Base-by-base conservation (phyloP, 2,797 vertebrate species). In the Malacoraja senta region DNA sequence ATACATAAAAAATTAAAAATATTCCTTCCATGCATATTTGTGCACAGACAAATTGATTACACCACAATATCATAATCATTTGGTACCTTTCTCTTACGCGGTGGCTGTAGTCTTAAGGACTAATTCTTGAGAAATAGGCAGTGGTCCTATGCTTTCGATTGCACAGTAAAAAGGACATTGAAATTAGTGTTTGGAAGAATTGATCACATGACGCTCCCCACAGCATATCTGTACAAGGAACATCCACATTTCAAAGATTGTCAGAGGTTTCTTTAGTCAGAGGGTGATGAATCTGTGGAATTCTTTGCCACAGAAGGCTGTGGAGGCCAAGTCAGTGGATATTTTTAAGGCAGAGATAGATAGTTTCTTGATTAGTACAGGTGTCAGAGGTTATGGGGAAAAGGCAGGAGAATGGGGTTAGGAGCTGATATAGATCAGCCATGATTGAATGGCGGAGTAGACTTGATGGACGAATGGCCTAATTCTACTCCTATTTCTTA, bases 231-330 rank as follows among this genome's bases (percentile, higher is more conserved):
- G 81, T 15, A 24, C 29, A 29, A 29, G 53, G 81, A 84, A 84
- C 81, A 84, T 61, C 61, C 53, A 61, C 29, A n/a, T 65, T 86
- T 74, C 68, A 91, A 91, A 91, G 68, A 53, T 53, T 53, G 44
- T 53, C 44, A 6, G 44, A 53, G 7, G 44, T 53, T 53, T 6
- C 44, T 6, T 53, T 53, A 53, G 44, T 53, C 44, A 53, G 44
- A 53, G 44, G 44, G 44, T 53, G 44, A 53, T 53, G 44, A 53
- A 53, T 53, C 44, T 53, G 44, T 53, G 44, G 44, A 53, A 53
- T 53, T 53, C 44, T 53, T 53, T 53, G 44, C 44, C 44, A 53
- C 44, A 53, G 44, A 53, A 53, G 44, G 44, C 4, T 53, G 44
- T 53, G 44, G 44, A 53, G 44, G 44, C 44, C 44, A 53, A 53